These are phyloP conservation scores for Hylyphantes graminicola DNA, from an alignment of 1,140 invertebrate genomes.

Conservation along the genomic window DNA sequence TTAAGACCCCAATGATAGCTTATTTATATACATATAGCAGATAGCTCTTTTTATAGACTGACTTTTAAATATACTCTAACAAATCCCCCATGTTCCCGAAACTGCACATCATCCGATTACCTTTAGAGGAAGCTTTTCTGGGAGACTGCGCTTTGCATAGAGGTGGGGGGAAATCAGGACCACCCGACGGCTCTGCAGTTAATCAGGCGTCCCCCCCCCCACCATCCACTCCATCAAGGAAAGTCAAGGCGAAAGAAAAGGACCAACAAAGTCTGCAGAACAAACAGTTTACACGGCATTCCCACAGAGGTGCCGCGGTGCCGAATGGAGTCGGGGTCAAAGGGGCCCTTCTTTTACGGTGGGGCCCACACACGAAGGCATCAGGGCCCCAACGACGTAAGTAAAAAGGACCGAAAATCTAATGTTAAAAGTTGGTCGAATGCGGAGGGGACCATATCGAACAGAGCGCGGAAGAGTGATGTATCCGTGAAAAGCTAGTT, in stretches of 20 bases:
- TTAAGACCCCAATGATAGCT: too few relatives aligned
- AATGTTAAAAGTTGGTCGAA: too few relatives aligned
- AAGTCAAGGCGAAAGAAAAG: constrained; percentile 19
- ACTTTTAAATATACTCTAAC: too few relatives aligned
- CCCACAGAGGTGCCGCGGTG: constrained; percentile 45
- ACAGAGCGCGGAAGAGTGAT: too few relatives aligned
- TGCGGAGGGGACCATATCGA: too few relatives aligned
- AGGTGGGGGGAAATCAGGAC: constrained; percentile 8
- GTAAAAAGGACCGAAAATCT: not conserved
- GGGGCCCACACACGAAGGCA: constrained; percentile 45
- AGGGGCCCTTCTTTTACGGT: constrained; percentile 22
- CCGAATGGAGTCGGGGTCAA: constrained; percentile 23
- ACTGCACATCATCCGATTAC: too few relatives aligned
- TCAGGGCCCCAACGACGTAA: constrained; percentile 20
- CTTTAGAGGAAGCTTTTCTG: constrained; percentile 33
- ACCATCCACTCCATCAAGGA: constrained; percentile 17
- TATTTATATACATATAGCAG: too few relatives aligned
- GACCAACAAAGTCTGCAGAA: constrained; percentile 25
- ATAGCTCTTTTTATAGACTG: too few relatives aligned
- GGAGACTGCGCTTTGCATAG: constrained; percentile 21
- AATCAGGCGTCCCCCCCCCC: constrained; percentile 34
- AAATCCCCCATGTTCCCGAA: too few relatives aligned
- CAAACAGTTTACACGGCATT: constrained; percentile 55
- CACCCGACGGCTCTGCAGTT: constrained; percentile 35
- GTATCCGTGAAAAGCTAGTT: too few relatives aligned